These are phyloP conservation scores for Sinelater perroti DNA, from an alignment of 2,888 invertebrate genomes.

Conservation along the genomic window DNA sequence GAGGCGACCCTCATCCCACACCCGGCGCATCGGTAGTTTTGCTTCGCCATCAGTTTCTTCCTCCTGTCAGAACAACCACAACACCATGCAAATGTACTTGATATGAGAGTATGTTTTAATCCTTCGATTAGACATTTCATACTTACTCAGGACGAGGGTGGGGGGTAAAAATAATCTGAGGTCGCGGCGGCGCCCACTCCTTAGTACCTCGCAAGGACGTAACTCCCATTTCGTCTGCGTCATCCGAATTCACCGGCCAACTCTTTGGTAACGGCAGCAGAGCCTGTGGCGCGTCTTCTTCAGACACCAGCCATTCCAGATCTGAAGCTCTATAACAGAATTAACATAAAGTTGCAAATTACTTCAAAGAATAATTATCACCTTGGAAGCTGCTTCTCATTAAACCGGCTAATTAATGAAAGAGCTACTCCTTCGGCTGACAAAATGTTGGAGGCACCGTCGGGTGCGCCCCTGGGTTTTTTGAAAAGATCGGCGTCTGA, in stretches of 20 bases:
- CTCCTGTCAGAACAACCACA: slow-evolving; percentile 62
- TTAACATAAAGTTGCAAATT: not conserved
- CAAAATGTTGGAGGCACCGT: slow-evolving; percentile 63
- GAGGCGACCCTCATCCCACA: slow-evolving; percentile 83
- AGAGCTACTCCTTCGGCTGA: slow-evolving; percentile 84
- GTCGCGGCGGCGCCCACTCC: slow-evolving; percentile 86
- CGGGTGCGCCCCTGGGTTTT: slow-evolving; percentile 59
- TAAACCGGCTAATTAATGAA: slow-evolving; percentile 78
- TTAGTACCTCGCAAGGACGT: slow-evolving; percentile 74
- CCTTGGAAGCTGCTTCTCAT: slow-evolving; percentile 76
- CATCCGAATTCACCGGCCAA: slow-evolving; percentile 74
- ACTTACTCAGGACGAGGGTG: slow-evolving; percentile 75
- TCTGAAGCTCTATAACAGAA: slow-evolving; percentile 71
- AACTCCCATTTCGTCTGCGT: slow-evolving; percentile 60
- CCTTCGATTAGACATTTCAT: no score
- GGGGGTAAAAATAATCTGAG: slow-evolving; percentile 83
- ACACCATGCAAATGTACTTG: slow-evolving; percentile 25
- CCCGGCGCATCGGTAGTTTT: slow-evolving; percentile 83
- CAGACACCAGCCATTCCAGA: slow-evolving; percentile 81
- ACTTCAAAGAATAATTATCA: slow-evolving; percentile 38
- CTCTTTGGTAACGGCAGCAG: slow-evolving; percentile 79
- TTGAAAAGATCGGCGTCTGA: slow-evolving; percentile 65
- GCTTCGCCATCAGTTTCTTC: slow-evolving; percentile 71
- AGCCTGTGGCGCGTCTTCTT: slow-evolving; percentile 79
- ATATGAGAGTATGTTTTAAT: not conserved